Evolutionary conservation across 2,888 invertebrate genomes (phyloP), one percentile per base, ranked within the genome.

Genomic region (Stenichneumon culpator): DNA sequence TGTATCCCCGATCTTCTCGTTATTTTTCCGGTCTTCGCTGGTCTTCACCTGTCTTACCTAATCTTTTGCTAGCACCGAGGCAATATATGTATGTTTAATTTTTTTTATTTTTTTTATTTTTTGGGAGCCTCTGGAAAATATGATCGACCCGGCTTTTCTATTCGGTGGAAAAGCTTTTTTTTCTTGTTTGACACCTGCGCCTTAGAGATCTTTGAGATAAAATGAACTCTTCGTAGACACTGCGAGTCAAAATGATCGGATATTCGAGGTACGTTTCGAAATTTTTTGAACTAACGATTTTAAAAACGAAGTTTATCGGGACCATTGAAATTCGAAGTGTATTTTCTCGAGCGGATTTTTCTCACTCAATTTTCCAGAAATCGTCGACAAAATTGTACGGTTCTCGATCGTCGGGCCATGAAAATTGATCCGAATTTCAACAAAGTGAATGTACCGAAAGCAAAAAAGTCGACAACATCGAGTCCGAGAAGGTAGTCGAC

Each of bases 11-110:
- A 14, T 22, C 39, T 79, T 70, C 25, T 79, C 70, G 39, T 74
- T 75, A 84, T 82, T 84, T 80, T 84, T 73, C 65, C 50, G 69
- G 47, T 54, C 39, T 72, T 75, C 65, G 75, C 67, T 50, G 68
- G 73, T 79, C 57, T 50, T 52, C 73, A 73, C 68, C 54, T 67
- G 75, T 67, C 60, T 32, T 22, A 39, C 68, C 63, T 79, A 79
- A 74, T 83, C 74, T 79, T 73, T 74, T 69, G 50, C 74, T 69
- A 83, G 79, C 79, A 52, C 54, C 39, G 32, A 72, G 22, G 11
- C 25, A 5, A 22, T 14, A 22, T 22, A 22, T 9, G 57, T 28
- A 73, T 73, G 68, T 3, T 5, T 47, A 47, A 47, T 14, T 47
- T 47, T 16, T 16, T 16, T 11, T 60, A 50, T 74, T 60, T 79